Base-by-base conservation (phyloP, 2,113 vertebrate genomes). In the Pseudorhombus dupliciocellatus region DNA sequence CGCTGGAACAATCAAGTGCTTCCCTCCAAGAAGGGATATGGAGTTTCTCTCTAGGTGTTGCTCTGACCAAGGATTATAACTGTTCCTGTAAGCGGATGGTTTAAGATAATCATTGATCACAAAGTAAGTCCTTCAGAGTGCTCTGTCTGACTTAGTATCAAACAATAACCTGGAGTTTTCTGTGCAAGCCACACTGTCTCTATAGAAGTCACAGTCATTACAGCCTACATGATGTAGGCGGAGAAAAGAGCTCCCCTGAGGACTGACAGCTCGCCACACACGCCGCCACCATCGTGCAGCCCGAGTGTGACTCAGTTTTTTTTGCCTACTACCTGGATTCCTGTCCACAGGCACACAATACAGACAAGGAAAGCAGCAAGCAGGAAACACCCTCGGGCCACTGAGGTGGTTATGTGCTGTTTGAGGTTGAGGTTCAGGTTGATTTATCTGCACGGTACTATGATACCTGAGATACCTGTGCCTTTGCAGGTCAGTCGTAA, bases 261-360 rank as follows among this genome's bases (percentile, higher is more conserved):
- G 79, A 73, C 65, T 68, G 77, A 80, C 76, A 83, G 76, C 79
- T 76, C 75, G 83, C 67, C 80, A 81, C 86, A 87, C 84, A 87
- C 85, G 87, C 79, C 73, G 84, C 75, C 85, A 87, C 79, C 72
- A 65, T 57, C 72, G 63, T 62, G 77, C 73, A 87, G 75, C 75
- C 76, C 70, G 69, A 67, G 77, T 75, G 80, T 90, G 89, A 90
- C 88, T 91, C 89, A 87, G 84, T 83, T 83, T 77, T 83, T 77
- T 83, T 79, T 80, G 83, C 86, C 75, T 86, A 84, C 85, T 89
- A 88, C 84, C 84, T 85, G 81, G 79, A 84, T 87, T 74, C 75
- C 74, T 56, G 31, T 83, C 67, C 73, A 18, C 78, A 67, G 72
- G 87, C 86, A 79, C 81, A 84, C 80, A 85, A 74, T 83, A 79